These are phyloP conservation scores for Drosophila neonasuta DNA, from an alignment of 2,888 invertebrate species.

Conservation along the genomic window DNA sequence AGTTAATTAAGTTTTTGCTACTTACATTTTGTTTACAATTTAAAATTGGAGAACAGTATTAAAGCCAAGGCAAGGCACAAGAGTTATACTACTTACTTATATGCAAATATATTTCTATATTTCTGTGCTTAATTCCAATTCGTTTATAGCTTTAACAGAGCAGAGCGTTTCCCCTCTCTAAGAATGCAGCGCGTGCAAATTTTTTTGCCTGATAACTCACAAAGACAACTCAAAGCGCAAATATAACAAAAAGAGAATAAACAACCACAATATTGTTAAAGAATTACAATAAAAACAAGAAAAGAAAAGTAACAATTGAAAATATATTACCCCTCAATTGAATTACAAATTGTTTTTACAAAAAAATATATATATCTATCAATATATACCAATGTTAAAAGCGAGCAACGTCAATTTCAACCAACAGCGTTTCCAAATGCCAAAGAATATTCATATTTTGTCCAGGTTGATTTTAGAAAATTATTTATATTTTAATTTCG, in stretches of 20 bases:
- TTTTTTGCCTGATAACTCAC: conserved; percentile 17
- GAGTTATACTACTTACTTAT: conserved; percentile 38
- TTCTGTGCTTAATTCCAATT: conserved; percentile 69
- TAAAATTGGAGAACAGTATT: conserved; percentile 74
- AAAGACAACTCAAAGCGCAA: conserved; percentile 48
- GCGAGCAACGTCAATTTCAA: conserved; percentile 44
- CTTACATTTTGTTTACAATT: conserved; percentile 67
- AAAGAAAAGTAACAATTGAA: conserved; percentile 13
- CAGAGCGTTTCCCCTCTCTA: conserved; percentile 21
- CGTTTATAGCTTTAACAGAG: conserved; percentile 49
- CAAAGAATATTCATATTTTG: conserved; percentile 20
- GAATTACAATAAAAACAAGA: conserved; percentile 47
- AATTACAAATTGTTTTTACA: conserved; percentile 67
- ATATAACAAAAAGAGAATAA: conserved; percentile 26
- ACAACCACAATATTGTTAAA: conserved; percentile 27
- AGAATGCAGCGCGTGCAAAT: conserved; percentile 35
- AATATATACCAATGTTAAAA: conserved; percentile 25
- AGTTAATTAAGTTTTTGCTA: conserved; percentile 64
- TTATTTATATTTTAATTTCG: conserved; percentile 17
- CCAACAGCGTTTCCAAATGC: conserved; percentile 26
- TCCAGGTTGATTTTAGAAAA: conserved; percentile 17
- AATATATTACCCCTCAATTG: conserved; percentile 18
- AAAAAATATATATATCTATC: conserved; percentile 6
- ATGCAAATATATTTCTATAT: conserved; percentile 50
- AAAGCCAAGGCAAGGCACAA: conserved; percentile 65